Evolutionary conservation across 2,888 invertebrate genomes (phyloP), one percentile per base, ranked within the genome.

Genomic region (Volucella inanis): DNA sequence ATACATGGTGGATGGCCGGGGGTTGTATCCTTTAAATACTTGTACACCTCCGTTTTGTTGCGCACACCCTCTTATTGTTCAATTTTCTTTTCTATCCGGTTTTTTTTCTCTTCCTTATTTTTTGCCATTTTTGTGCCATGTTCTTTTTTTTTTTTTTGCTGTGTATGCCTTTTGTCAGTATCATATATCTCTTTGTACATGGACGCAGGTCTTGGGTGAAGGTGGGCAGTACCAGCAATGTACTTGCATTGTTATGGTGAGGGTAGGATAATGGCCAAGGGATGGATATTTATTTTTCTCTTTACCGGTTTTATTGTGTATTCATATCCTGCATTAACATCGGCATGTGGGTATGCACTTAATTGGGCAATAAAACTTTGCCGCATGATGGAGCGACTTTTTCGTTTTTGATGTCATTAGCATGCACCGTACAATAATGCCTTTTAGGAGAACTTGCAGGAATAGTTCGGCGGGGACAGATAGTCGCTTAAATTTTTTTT

Each of bases 321-420:
- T 72, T 79, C 83, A 83, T 79, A 79, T 83, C 83, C 83, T 62
- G 78, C 72, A 68, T 79, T 74, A 78, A 74, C 79, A 84, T 84
- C 83, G 79, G 68, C 72, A 68, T 75, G 79, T 79, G 79, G 70
- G 64, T 75, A 70, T 84, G 75, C 64, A 84, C 74, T 84, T 84
- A 84, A 84, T 84, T 84, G 74, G 74, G 68, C 83, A 84, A 79
- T 84, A 84, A 79, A 84, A 84, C 64, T 68, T 75, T 59, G 65
- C 68, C 79, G 68, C 74, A 84, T 70, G 43, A 79, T 75, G 74
- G 31, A 68, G 38, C 38, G 68, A 59, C n/a, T 83, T 55, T 80
- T 75, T 39, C 47, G 15, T 70, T 57, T 76, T 45, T 45, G 43
- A 50, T 68, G 38, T 45, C 67, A 76, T 68, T 59, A 68, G 45